Evolutionary conservation across 53 echinoderm and acorn worm species (phyloP).

Genomic region (Holothuria leucospilota): DNA sequence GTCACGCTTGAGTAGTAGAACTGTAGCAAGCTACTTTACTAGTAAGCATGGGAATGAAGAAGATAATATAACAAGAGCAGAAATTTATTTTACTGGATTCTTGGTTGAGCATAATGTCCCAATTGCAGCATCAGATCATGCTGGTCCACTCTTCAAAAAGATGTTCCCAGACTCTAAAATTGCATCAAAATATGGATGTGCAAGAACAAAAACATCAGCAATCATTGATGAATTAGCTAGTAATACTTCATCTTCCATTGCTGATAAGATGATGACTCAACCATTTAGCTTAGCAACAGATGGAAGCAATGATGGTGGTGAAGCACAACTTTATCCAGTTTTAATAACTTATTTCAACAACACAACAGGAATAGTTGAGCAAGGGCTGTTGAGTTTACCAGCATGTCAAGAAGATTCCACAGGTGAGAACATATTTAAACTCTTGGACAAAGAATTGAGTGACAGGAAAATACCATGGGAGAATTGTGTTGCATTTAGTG

Average conservation of each 20-base stretch:
- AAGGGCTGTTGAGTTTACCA: slow-evolving; percentile 64
- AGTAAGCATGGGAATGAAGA: slow-evolving; percentile 43
- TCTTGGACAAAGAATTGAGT: slow-evolving; percentile 52
- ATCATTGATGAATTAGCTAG: too few species aligned
- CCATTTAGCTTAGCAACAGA: slow-evolving; percentile 61
- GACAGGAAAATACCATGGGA: slow-evolving; percentile 58
- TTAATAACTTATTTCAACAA: slow-evolving; percentile 30
- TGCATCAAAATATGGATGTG: slow-evolving; percentile 58
- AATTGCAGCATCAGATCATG: slow-evolving; percentile 48
- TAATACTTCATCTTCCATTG: too few species aligned
- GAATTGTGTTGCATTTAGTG: slow-evolving; percentile 54
- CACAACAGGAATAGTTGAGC: slow-evolving; percentile 16
- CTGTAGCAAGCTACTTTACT: not conserved
- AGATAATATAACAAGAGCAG: slow-evolving; percentile 38
- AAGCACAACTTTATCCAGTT: slow-evolving; percentile 54
- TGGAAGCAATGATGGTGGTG: slow-evolving; percentile 51
- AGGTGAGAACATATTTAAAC: slow-evolving; percentile 63
- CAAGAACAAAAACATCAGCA: slow-evolving; percentile 54
- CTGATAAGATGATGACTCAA: too few species aligned
- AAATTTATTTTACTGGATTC: slow-evolving; percentile 55
- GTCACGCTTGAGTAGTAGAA: not conserved
- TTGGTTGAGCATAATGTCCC: slow-evolving; percentile 57
- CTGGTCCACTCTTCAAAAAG: slow-evolving; percentile 38
- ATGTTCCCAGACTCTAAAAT: slow-evolving; percentile 53
- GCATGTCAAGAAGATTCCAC: slow-evolving; percentile 52